phyloP scores from a whole-genome alignment of 1,140 invertebrate species.

The Drosophila orosa region DNA sequence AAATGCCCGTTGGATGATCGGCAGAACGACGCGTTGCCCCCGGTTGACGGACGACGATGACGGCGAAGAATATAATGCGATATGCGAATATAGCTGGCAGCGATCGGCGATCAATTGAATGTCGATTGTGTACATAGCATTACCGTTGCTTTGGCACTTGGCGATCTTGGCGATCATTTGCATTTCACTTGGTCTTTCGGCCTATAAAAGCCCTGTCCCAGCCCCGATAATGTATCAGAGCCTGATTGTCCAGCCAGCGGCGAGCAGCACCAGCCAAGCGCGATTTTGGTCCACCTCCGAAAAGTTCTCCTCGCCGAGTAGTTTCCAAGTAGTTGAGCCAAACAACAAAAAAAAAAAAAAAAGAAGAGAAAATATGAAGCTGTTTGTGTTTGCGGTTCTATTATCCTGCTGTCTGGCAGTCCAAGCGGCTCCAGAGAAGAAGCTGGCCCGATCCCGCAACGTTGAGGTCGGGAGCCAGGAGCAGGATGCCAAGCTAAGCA shows the following conservation, averaged over 20 bases:
- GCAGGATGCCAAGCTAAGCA: slow-evolving; percentile 2
- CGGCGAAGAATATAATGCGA: slow-evolving; percentile 46
- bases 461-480: slow-evolving; percentile 33
- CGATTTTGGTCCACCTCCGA: slow-evolving; percentile 28
- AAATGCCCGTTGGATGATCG: slow-evolving; percentile 53
- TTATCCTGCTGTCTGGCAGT: slow-evolving; percentile 28
- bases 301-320: slow-evolving; percentile 74
- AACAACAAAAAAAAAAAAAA: background rate
- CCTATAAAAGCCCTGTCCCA: slow-evolving; percentile 68
- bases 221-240: slow-evolving; percentile 70
- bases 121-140: slow-evolving; percentile 39
- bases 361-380: slow-evolving; percentile 34
- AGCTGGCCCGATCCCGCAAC: slow-evolving; percentile 21
- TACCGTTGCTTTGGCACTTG: slow-evolving; percentile 50
- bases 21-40: slow-evolving; percentile 44
- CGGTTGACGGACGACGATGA: slow-evolving; percentile 43
- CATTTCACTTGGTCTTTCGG: slow-evolving; percentile 23
- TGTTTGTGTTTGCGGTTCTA: slow-evolving; percentile 33
- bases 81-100: slow-evolving; percentile 67
- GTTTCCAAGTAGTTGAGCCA: slow-evolving; percentile 36
- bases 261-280: slow-evolving; percentile 38
- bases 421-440: slow-evolving; percentile 26
- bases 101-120: slow-evolving; percentile 69
- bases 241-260: slow-evolving; percentile 74
- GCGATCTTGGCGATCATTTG: slow-evolving; percentile 28